Conservation (phyloP, 2,113 vertebrate species). For the Melanotaenia duboulayi region DNA sequence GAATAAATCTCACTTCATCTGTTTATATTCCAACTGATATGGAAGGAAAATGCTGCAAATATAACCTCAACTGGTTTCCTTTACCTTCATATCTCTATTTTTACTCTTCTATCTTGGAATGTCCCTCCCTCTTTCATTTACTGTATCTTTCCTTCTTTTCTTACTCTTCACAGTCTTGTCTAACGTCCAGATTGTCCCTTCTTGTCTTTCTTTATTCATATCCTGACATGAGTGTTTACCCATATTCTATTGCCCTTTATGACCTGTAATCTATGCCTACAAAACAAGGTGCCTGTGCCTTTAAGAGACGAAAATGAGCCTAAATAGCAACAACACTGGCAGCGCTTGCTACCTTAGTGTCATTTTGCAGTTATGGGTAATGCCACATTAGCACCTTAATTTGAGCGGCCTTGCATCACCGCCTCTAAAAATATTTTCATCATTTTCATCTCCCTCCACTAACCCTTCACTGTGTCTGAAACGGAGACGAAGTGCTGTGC, state of each 20-base stretch:
- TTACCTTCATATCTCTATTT: background rate
- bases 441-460: slow-evolving; percentile 42
- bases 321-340: slow-evolving; percentile 57
- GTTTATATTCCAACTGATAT: slow-evolving; percentile 2
- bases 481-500: slow-evolving; percentile 17
- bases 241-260: slow-evolving; percentile 74
- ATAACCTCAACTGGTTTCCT: background rate
- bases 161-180: background rate
- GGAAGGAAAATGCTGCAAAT: background rate
- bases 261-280: slow-evolving; percentile 81
- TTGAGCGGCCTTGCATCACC: slow-evolving; percentile 73
- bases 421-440: slow-evolving; percentile 76
- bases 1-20: slow-evolving; percentile 8
- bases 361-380: slow-evolving; percentile 70
- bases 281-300: slow-evolving; percentile 79
- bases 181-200: background rate
- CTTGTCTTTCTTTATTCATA: slow-evolving; percentile 17
- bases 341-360: slow-evolving; percentile 48
- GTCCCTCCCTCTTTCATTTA: background rate
- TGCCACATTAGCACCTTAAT: slow-evolving; percentile 78
- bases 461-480: slow-evolving; percentile 35
- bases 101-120: background rate
- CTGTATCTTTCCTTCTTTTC: slow-evolving; percentile 13
- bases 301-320: slow-evolving; percentile 74
- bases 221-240: slow-evolving; percentile 43